Evolutionary conservation across 2,888 invertebrate genomes (phyloP).

Genomic region (Cerastoderma edule): DNA sequence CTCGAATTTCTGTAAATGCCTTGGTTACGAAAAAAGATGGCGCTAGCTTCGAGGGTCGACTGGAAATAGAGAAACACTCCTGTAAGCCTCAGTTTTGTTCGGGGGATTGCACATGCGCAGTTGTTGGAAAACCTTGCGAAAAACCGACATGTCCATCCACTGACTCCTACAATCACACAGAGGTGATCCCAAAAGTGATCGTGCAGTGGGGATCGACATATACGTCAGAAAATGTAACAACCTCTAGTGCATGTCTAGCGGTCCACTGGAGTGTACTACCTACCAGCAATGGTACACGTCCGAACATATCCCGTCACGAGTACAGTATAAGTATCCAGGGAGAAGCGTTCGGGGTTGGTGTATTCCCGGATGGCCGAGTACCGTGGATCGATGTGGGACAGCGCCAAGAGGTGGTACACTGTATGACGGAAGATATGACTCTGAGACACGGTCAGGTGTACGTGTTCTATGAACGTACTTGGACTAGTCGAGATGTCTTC

Average conservation of each 20-base stretch:
- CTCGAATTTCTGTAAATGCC: slow-evolving; percentile 46
- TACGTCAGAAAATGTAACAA: slow-evolving; percentile 9
- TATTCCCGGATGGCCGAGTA: slow-evolving; percentile 50
- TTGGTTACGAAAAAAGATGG: neutral
- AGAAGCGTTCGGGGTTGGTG: slow-evolving; percentile 51
- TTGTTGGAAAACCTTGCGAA: slow-evolving; percentile 58
- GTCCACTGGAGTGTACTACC: slow-evolving; percentile 33
- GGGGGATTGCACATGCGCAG: slow-evolving; percentile 64
- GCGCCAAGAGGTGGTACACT: slow-evolving; percentile 41
- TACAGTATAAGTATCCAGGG: slow-evolving; percentile 58
- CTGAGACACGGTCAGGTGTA: slow-evolving; percentile 42
- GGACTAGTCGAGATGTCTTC: slow-evolving; percentile 44
- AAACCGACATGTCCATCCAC: neutral
- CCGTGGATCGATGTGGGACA: slow-evolving; percentile 61
- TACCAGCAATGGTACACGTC: neutral
- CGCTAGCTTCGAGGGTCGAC: slow-evolving; percentile 19
- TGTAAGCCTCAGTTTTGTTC: slow-evolving; percentile 60
- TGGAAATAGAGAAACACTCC: slow-evolving; percentile 58
- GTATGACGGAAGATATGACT: slow-evolving; percentile 40
- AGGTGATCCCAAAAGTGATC: neutral
- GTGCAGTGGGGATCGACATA: slow-evolving; percentile 23
- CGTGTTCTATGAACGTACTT: slow-evolving; percentile 53
- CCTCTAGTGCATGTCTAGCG: slow-evolving; percentile 44
- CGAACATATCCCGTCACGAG: slow-evolving; percentile 46
- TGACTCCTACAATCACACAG: neutral